Percentiles rank a stretch among this genome's conserved stretches.
Conservation (phyloP, 2,888 invertebrate species). For the Vesta saturnalis region DNA sequence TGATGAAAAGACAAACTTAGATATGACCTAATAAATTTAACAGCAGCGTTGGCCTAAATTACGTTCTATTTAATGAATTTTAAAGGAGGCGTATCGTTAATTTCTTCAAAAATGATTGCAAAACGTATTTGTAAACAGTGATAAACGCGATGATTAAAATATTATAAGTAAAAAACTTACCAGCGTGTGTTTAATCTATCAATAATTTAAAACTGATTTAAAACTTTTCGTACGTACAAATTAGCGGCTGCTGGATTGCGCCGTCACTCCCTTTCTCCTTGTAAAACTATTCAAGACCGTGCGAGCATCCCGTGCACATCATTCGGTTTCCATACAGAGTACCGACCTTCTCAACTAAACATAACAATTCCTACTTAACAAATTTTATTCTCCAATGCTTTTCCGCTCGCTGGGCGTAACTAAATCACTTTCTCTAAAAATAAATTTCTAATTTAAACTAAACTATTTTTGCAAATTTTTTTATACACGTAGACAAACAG, state of each 20-base stretch:
- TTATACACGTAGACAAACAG: not conserved
- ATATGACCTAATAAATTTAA: slow-evolving; percentile 28
- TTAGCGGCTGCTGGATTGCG: slow-evolving; percentile 22
- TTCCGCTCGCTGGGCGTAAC: not conserved
- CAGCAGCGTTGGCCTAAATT: slow-evolving; percentile 7
- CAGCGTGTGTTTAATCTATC: not conserved
- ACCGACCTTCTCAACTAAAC: not conserved
- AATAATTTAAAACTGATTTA: slow-evolving; percentile 10
- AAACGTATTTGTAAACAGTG: too few species aligned
- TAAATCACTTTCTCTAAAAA: slow-evolving; percentile 9
- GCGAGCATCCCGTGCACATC: not conserved
- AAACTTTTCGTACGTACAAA: slow-evolving; percentile 11
- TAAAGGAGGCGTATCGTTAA: not conserved
- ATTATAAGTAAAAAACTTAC: not conserved
- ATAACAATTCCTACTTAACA: not conserved
- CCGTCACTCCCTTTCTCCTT: slow-evolving; percentile 36
- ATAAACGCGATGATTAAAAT: not conserved
- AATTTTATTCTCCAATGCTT: not conserved
- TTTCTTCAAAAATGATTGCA: not conserved
- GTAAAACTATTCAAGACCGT: slow-evolving; percentile 17
- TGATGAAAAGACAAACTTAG: slow-evolving; percentile 26
- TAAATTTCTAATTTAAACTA: slow-evolving; percentile 12
- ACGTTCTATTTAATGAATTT: not conserved
- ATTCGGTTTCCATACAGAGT: not conserved
- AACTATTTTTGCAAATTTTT: not conserved